A percentile compares a stretch with the other conserved stretches of the same genome.
phyloP scores from a whole-genome alignment of 2,113 vertebrate species.

The Zosterops hypoxanthus region DNA sequence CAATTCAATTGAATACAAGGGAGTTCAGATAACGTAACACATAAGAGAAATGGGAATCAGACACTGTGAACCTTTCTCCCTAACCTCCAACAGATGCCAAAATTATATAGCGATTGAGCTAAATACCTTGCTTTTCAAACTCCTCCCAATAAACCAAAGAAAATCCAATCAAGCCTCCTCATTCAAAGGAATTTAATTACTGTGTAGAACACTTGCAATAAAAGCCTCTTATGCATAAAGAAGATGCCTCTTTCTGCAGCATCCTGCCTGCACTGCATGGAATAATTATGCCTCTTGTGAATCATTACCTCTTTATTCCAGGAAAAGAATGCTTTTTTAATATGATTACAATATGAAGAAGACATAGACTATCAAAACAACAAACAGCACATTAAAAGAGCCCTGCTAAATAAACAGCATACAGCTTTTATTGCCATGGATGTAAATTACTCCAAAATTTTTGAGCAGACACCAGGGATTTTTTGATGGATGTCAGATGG shows the following conservation, averaged over 20 bases:
- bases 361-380: neutral
- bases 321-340: conserved; percentile 50
- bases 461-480: neutral
- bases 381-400: neutral
- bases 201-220: conserved; percentile 61
- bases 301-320: conserved; percentile 48
- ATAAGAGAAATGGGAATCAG: neutral
- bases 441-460: conserved; percentile 8
- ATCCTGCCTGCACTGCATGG: neutral
- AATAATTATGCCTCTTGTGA: conserved; percentile 53
- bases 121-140: conserved; percentile 34
- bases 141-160: conserved; percentile 44
- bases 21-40: neutral
- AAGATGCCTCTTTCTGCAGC: conserved; percentile 18
- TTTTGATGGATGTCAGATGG: neutral
- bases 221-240: conserved; percentile 54
- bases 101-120: conserved; percentile 21
- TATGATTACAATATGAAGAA: conserved; percentile 2
- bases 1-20: neutral
- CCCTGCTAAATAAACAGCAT: neutral
- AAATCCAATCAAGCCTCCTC: conserved; percentile 42
- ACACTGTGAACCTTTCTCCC: neutral
- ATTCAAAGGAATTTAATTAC: conserved; percentile 46
- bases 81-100: conserved; percentile 40
- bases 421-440: conserved; percentile 12